Base-by-base conservation (phyloP, 2,797 vertebrate species). In the Sebastes vulpes region DNA sequence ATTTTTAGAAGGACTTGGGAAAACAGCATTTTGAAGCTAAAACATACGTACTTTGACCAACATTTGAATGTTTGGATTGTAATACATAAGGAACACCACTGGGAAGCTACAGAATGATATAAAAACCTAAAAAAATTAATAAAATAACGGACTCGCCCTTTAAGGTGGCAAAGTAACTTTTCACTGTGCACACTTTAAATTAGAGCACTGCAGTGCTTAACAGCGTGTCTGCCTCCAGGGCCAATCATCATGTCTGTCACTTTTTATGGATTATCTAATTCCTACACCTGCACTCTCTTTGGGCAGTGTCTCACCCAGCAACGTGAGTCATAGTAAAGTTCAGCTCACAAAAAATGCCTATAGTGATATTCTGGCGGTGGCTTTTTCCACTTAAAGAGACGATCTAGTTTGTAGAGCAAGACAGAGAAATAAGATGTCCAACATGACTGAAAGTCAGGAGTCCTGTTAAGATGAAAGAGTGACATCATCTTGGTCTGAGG, bases 361-460 rank as follows among this genome's bases (percentile, higher is more conserved):
- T 6, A 38, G 35, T n/a, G 21, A 48, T 20, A 28, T 77, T 57
- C 72, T 6, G 14, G 5, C 23, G 21, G 4, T 12, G n/a, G 64
- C 31, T 70, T 75, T 38, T 38, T 38, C 35, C 35, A 38, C 35
- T 38, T 38, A 38, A 38, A 38, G 35, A 38, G 35, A 38, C 35
- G 0, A 38, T 38, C 35, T 38, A 1, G 35, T 38, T 38, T 38
- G 5, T 6, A 48, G 14, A 42, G 46, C 16, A 73, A 31, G 25
- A 18, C 4, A 48, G 35, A 65, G 23, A 63, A 69, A 66, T 61
- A 58, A 65, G 77, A 66, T 60, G 59, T 73, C 53, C 9, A 21
- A n/a, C 4, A 58, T 50, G 66, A 65, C 67, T 61, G 26, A 52
- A 80, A 64, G 63, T 83, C 75, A 79, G 54, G 23, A 75, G 9